Percentiles rank a stretch among this genome's conserved stretches.
phyloP scores from a whole-genome alignment of 2,888 invertebrate genomes.

The Nasonia oneida region DNA sequence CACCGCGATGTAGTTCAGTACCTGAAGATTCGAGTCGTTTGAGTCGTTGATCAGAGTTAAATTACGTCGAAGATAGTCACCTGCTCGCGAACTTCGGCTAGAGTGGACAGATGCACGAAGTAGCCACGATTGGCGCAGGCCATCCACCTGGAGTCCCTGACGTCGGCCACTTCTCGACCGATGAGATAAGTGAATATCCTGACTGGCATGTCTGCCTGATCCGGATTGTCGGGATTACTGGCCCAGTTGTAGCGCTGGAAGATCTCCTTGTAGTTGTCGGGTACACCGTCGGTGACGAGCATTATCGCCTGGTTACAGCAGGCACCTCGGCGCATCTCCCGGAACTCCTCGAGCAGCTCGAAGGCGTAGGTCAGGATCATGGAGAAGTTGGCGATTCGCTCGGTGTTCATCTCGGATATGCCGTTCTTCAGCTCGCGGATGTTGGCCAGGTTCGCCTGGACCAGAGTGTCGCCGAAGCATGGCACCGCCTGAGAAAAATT shows the following conservation, averaged over 20 bases:
- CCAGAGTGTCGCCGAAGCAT: conserved; percentile 93
- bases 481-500: conserved; percentile 81
- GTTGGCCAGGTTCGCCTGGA: conserved; percentile 94
- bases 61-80: conserved; percentile 77
- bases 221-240: conserved; percentile 81
- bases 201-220: conserved; percentile 85
- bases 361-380: conserved; percentile 94
- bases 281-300: conserved; percentile 99
- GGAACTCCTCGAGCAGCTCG: conserved; percentile 87
- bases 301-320: conserved; percentile 96
- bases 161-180: conserved; percentile 93
- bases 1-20: conserved; percentile 96
- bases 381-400: conserved; percentile 96
- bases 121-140: conserved; percentile 98
- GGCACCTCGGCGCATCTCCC: conserved; percentile 84
- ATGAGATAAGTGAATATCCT: conserved; percentile 99
- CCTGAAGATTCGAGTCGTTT: conserved; percentile 63
- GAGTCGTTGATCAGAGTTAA: no score
- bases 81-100: conserved; percentile 98
- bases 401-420: conserved; percentile 89
- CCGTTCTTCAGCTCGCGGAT: conserved; percentile 90
- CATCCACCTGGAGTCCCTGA: conserved; percentile 97
- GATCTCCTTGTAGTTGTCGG: conserved; percentile 94
- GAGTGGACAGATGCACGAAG: conserved; percentile 96
- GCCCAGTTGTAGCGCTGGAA: conserved; percentile 95